These are phyloP conservation scores for Prosapia bicincta DNA, from an alignment of 2,888 invertebrate species.

Conservation along the genomic window DNA sequence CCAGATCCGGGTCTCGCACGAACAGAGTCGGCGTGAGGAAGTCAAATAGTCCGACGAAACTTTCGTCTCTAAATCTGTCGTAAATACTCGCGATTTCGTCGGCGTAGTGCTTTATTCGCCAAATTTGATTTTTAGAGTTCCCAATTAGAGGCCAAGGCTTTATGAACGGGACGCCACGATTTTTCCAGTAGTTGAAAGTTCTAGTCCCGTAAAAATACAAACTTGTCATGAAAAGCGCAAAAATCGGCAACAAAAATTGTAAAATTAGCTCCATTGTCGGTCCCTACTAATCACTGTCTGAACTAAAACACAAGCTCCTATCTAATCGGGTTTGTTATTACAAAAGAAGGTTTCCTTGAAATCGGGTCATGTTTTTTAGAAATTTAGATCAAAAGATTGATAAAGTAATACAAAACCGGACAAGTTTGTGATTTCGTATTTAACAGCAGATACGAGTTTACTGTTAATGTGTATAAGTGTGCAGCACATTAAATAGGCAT, in stretches of 20 bases:
- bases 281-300: neutral
- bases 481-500: too few species aligned
- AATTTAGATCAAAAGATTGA: too few species aligned
- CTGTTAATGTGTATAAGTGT: too few species aligned
- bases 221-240: neutral
- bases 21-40: neutral
- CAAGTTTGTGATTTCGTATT: too few species aligned
- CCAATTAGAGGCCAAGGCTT: neutral
- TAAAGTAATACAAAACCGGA: too few species aligned
- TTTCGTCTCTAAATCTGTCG: neutral
- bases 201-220: neutral
- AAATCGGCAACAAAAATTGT: neutral
- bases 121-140: neutral
- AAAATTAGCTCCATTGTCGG: neutral
- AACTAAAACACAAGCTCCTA: too few species aligned
- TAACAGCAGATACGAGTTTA: too few species aligned
- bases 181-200: neutral
- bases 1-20: neutral
- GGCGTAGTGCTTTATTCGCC: neutral
- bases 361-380: too few species aligned
- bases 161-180: neutral
- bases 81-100: neutral
- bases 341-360: too few species aligned
- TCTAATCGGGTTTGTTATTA: too few species aligned
- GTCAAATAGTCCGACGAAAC: neutral